A percentile compares a stretch with the other conserved stretches of the same genome.
Conservation (phyloP, 1,140 invertebrate genomes). For the Sinonovacula constricta region DNA sequence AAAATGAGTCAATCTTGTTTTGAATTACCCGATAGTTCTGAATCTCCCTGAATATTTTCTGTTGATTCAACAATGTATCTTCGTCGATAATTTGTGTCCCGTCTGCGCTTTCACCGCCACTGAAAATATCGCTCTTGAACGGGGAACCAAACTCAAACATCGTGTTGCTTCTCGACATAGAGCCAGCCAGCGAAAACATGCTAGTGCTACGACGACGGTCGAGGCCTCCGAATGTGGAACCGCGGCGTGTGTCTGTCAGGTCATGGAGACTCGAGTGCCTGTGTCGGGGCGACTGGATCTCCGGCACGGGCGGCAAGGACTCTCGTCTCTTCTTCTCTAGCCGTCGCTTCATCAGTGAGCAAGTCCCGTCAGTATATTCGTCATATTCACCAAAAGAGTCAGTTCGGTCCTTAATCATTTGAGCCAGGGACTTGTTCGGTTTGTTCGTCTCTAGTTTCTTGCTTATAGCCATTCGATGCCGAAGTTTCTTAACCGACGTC, state of each 20-base stretch:
- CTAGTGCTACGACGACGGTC: constrained; percentile 15
- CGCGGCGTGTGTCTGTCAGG: neutral
- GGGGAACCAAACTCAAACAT: constrained; percentile 7
- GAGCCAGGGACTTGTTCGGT: constrained; percentile 52
- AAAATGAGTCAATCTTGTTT: neutral
- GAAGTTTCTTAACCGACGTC: constrained; percentile 59
- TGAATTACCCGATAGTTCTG: constrained; percentile 45
- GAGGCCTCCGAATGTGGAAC: constrained; percentile 5
- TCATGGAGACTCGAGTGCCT: constrained; percentile 23
- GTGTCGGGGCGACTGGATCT: constrained; percentile 25
- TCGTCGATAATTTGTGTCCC: constrained; percentile 53
- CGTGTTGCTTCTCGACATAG: constrained; percentile 31
- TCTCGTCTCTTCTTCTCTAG: constrained; percentile 60
- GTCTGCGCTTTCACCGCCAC: constrained; percentile 5
- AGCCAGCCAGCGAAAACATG: constrained; percentile 14
- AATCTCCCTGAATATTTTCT: constrained; percentile 53
- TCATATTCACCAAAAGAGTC: constrained; percentile 50
- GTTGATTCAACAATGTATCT: constrained; percentile 52
- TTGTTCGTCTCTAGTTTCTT: constrained; percentile 56
- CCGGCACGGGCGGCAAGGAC: constrained; percentile 23
- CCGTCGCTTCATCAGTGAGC: constrained; percentile 63
- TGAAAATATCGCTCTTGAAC: constrained; percentile 6
- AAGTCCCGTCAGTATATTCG: constrained; percentile 65
- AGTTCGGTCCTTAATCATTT: constrained; percentile 59
- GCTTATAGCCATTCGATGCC: constrained; percentile 60